Evolutionary conservation across 2,797 vertebrate species (phyloP).

Genomic region (Xenops minutus): DNA sequence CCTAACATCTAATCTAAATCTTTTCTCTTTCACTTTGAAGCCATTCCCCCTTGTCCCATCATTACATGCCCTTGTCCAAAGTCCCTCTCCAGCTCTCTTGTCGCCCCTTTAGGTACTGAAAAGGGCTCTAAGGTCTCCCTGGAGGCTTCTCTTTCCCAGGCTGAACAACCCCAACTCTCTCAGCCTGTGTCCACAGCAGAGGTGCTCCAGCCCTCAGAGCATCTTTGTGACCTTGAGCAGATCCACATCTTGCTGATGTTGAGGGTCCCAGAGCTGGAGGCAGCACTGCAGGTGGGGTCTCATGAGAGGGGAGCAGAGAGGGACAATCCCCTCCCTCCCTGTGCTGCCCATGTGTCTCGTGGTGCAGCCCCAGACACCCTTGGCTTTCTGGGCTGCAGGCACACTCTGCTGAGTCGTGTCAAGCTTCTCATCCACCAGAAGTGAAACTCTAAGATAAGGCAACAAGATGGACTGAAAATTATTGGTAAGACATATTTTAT

Average conservation of each 20-base stretch:
- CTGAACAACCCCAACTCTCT: background rate
- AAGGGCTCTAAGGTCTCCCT: background rate
- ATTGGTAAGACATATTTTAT: background rate
- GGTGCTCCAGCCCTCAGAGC: background rate
- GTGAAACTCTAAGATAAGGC: background rate
- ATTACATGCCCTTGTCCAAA: background rate
- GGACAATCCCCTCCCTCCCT: background rate
- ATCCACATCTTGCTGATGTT: background rate
- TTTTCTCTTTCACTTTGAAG: background rate
- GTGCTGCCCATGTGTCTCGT: background rate
- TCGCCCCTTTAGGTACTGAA: background rate
- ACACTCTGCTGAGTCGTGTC: background rate
- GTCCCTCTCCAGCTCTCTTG: background rate
- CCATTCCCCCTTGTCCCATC: background rate
- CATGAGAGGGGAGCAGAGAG: background rate
- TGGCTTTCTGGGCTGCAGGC: background rate
- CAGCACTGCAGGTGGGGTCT: background rate
- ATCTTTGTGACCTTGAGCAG: background rate
- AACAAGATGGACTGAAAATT: background rate
- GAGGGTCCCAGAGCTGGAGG: background rate
- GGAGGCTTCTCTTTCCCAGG: background rate
- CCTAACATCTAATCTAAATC: background rate
- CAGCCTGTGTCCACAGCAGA: background rate
- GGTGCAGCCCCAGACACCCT: background rate
- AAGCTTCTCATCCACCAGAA: background rate